Base-by-base conservation (phyloP, 2,113 vertebrate species). In the Pungitius pungitius region DNA sequence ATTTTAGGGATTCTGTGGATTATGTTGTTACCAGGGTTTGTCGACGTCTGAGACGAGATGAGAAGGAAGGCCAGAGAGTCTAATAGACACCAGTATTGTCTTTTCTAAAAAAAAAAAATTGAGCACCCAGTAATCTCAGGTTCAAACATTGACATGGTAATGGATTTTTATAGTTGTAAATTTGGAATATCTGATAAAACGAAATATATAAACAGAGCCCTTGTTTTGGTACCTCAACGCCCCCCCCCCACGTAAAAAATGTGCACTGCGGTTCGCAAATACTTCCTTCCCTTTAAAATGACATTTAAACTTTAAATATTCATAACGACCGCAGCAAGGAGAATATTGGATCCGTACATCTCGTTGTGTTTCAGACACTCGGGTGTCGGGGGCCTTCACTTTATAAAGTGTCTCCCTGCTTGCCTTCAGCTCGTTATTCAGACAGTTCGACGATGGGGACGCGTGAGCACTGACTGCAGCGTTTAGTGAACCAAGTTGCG, bases 101-200 rank as follows among this genome's bases (percentile, higher is more conserved):
- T 80, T 86, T 89, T 86, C 40, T 82, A 86, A 33, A 64, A 66
- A 49, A 55, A 63, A 65, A 55, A 49, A 58, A 43, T 55, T 89
- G 52, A 64, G 90, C 85, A 76, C 68, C 85, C 72, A n/a, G n/a
- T 43, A 82, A 91, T 90, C 92, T 94, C 93, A 94, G 92, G 92
- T 93, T 88, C 84, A 86, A 90, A 87, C 86, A 85, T 81, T 69
- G 40, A 80, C 78, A 84, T 49, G 52, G 61, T 72, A 73, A 75
- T 83, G 45, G 70, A 10, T 90, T 86, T 91, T 91, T 82, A 76
- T 73, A 87, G 27, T 76, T 49, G 8, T 52, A 65, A 78, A 81
- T 82, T 80, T 73, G 62, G 77, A 83, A 85, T 89, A 83, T 74
- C 24, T 69, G 64, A 71, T 59, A 59, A 76, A 61, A 60, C 60